Evolutionary conservation across 2,113 vertebrate genomes (phyloP).

Genomic region (Dasypus novemcinctus): DNA sequence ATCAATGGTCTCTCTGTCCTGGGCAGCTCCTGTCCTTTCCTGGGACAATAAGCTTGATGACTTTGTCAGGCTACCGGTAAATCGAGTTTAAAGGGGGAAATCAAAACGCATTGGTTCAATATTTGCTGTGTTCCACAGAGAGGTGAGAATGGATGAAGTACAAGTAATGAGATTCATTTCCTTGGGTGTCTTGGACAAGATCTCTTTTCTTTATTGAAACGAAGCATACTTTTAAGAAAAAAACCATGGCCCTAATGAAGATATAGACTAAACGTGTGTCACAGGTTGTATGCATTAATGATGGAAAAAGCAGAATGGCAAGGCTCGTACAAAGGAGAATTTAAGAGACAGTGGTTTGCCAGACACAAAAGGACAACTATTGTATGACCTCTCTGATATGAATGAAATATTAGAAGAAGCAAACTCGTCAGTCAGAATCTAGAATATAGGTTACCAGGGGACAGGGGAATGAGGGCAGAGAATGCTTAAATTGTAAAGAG

Average conservation of each 20-base stretch:
- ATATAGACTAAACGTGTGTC: slow-evolving; percentile 1
- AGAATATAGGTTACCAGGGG: no score
- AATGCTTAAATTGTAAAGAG: no score
- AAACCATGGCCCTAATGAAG: background rate
- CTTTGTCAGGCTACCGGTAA: slow-evolving; percentile 31
- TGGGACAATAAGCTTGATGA: slow-evolving; percentile 44
- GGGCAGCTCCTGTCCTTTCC: slow-evolving; percentile 47
- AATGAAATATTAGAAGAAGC: no score
- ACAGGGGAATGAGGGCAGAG: no score
- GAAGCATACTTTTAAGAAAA: slow-evolving; percentile 8
- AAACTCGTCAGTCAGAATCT: no score
- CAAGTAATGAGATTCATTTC: slow-evolving; percentile 16
- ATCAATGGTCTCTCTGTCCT: slow-evolving; percentile 17
- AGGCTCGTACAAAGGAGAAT: slow-evolving; percentile 35
- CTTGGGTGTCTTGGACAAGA: background rate
- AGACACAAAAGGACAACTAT: no score
- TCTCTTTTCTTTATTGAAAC: background rate
- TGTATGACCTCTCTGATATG: no score
- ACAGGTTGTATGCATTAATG: background rate
- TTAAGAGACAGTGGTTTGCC: slow-evolving; percentile 18
- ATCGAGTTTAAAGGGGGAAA: background rate
- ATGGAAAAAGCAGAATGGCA: background rate
- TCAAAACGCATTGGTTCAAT: slow-evolving; percentile 20
- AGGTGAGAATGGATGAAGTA: background rate
- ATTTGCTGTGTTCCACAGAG: background rate